Conservation (phyloP, 2,888 invertebrate genomes). For the Melanchra persicariae region DNA sequence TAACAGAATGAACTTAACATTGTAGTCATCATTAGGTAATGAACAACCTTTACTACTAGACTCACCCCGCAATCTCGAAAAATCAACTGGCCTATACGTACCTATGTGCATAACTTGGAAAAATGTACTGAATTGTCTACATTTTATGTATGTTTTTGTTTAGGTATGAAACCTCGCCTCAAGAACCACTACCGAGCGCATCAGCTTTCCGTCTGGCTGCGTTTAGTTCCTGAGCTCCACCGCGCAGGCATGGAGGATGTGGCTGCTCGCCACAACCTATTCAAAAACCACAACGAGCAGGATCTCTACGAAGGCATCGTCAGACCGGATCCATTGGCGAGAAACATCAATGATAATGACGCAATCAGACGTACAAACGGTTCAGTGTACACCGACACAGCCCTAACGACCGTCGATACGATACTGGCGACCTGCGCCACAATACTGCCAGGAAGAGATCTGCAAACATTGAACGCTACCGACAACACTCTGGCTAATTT, state of each 20-base stretch:
- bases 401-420: constrained; percentile 93
- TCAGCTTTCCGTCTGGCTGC: constrained; percentile 98
- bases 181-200: constrained; percentile 98
- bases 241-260: constrained; percentile 97
- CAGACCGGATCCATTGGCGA: constrained; percentile 95
- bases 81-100: no score
- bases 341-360: constrained; percentile 91
- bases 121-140: background rate
- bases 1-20: no score
- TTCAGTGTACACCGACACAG: constrained; percentile 90
- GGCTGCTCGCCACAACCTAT: constrained; percentile 96
- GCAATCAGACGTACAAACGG: constrained; percentile 90
- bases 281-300: constrained; percentile 96
- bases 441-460: constrained; percentile 89
- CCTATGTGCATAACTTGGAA: no score
- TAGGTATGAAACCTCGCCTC: constrained; percentile 97
- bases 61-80: no score
- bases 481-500: constrained; percentile 95
- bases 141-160: constrained; percentile 70
- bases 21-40: no score
- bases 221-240: constrained; percentile 97
- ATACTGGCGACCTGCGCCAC: constrained; percentile 94
- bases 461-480: constrained; percentile 88
- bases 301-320: constrained; percentile 97
- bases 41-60: no score